These are phyloP conservation scores for Pteropus rufus DNA, from an alignment of 2,797 vertebrate species.

Conservation along the genomic window DNA sequence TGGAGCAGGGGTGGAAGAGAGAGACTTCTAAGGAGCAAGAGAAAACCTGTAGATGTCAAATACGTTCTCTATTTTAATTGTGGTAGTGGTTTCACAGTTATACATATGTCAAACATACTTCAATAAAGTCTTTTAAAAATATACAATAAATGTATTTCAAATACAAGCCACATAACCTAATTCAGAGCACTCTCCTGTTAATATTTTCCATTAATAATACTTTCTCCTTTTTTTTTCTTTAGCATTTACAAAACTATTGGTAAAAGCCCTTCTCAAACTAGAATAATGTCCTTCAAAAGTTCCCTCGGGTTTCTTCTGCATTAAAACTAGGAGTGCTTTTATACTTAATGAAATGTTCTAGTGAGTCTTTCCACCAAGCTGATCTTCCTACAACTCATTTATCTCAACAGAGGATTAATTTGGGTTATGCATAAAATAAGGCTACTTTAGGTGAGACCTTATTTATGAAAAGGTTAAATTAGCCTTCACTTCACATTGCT, in stretches of 20 bases:
- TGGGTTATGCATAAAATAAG: neutral
- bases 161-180: neutral
- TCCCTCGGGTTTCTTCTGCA: conserved; percentile 6
- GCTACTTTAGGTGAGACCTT: neutral
- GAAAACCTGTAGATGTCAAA: neutral
- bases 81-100: neutral
- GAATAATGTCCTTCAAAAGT: neutral
- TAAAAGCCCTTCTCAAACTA: neutral
- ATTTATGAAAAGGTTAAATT: neutral
- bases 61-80: neutral
- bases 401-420: neutral
- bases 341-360: conserved; percentile 26
- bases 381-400: neutral
- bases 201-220: neutral
- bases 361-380: neutral
- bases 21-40: neutral
- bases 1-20: neutral
- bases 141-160: neutral
- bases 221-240: neutral
- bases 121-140: neutral
- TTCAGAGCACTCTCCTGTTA: neutral
- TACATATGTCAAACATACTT: neutral
- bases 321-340: neutral
- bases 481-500: neutral
- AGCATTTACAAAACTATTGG: neutral